These are phyloP conservation scores for Mesodorylaimus sp. DNA, from an alignment of 2,888 invertebrate genomes.

Conservation along the genomic window DNA sequence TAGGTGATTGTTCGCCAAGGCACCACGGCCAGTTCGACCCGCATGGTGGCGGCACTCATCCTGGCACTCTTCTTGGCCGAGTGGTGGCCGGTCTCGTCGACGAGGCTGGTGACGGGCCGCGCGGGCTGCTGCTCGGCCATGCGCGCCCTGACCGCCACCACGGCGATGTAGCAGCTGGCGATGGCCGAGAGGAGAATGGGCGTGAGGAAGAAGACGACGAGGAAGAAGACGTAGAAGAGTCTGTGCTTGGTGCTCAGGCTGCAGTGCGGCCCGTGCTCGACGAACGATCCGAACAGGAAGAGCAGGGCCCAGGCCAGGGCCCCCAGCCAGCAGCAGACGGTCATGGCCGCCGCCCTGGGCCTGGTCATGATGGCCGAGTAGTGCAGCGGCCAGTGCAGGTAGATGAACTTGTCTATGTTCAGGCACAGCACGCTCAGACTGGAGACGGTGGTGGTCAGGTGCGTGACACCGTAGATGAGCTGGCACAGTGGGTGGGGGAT, in stretches of 20 bases:
- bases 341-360: not conserved
- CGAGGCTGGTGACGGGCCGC: no score
- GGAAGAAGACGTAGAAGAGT: slow-evolving; percentile 2
- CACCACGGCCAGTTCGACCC: no score
- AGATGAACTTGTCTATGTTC: slow-evolving; percentile 8
- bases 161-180: slow-evolving; percentile 3
- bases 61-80: no score
- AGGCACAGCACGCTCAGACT: slow-evolving; percentile 8
- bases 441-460: slow-evolving; percentile 3
- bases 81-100: no score
- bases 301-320: slow-evolving; percentile 2
- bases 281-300: slow-evolving; percentile 5
- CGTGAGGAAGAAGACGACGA: slow-evolving; percentile 3
- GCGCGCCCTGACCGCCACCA: not conserved
- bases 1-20: no score
- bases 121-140: no score
- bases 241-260: not conserved
- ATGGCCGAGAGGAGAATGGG: slow-evolving; percentile 5
- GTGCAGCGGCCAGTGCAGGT: slow-evolving; percentile 7
- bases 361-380: slow-evolving; percentile 4
- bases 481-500: not conserved
- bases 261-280: no score
- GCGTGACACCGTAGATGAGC: slow-evolving; percentile 3
- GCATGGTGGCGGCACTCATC: no score
- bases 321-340: slow-evolving; percentile 1